phyloP scores from a whole-genome alignment of 2,797 vertebrate genomes.

The Hyperoplus immaculatus region DNA sequence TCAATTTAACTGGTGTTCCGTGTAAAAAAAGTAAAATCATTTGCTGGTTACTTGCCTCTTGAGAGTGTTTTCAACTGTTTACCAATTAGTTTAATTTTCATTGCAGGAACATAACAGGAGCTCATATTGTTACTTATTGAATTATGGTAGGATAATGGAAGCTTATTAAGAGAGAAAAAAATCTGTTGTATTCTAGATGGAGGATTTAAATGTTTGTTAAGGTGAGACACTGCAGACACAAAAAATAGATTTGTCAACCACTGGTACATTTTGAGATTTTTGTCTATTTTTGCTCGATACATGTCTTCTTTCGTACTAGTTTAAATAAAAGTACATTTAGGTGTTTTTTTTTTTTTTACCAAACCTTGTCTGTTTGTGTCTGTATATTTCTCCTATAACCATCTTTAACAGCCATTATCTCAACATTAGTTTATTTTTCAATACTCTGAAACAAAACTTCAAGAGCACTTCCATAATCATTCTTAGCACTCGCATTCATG shows the following conservation, averaged over 20 bases:
- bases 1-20: conserved; percentile 32
- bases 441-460: too few species aligned
- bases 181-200: conserved; percentile 18
- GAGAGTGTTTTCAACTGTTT: conserved; percentile 43
- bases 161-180: conserved; percentile 29
- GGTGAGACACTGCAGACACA: conserved; percentile 18
- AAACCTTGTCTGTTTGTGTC: too few species aligned
- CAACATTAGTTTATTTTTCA: too few species aligned
- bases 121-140: conserved; percentile 37
- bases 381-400: too few species aligned
- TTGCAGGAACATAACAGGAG: conserved; percentile 10
- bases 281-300: too few species aligned
- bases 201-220: conserved; percentile 51
- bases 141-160: conserved; percentile 37
- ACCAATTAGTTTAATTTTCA: conserved; percentile 45
- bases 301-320: too few species aligned
- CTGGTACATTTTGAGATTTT: too few species aligned
- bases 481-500: conserved; percentile 44
- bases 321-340: too few species aligned
- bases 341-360: too few species aligned
- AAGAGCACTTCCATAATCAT: too few species aligned
- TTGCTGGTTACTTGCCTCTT: conserved; percentile 37
- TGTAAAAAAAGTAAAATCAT: conserved; percentile 4
- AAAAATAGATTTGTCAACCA: too few species aligned
- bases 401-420: too few species aligned